phyloP scores from a whole-genome alignment of 1,140 invertebrate species.

The Galleria mellonella region DNA sequence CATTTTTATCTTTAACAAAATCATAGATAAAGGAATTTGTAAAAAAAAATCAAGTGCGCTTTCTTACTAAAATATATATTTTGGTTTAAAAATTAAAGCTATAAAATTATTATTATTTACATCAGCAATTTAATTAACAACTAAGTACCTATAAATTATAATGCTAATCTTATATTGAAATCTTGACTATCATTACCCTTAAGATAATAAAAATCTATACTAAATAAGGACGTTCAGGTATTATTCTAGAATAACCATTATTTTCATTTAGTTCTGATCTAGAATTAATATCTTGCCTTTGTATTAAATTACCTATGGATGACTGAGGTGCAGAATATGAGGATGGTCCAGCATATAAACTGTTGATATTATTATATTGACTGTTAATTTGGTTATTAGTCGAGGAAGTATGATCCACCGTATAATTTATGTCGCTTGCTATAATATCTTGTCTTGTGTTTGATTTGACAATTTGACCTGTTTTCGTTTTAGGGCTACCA shows the following conservation, averaged over 20 bases:
- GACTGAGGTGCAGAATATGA: constrained; percentile 56
- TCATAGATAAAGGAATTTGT: no score
- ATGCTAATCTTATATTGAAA: no score
- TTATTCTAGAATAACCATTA: constrained; percentile 39
- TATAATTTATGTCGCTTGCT: constrained; percentile 31
- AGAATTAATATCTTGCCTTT: constrained; percentile 22
- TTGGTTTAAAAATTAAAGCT: no score
- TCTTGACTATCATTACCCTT: no score
- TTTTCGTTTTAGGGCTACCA: constrained; percentile 23
- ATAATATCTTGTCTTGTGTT: constrained; percentile 20
- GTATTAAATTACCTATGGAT: constrained; percentile 37
- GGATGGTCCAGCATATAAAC: constrained; percentile 46
- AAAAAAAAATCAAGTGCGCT: no score
- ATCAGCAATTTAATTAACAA: no score
- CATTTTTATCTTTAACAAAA: no score
- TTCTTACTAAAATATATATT: no score
- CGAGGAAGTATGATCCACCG: constrained; percentile 27
- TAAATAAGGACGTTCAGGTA: constrained; percentile 10
- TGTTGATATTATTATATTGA: constrained; percentile 21
- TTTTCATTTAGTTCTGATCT: constrained; percentile 43
- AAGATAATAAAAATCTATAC: no score
- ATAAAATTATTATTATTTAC: no score
- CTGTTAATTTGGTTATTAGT: constrained; percentile 18
- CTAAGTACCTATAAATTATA: no score
- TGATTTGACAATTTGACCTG: constrained; percentile 12